Base-by-base conservation (phyloP, 2,797 vertebrate species). In the Rhyacichthys aspro region DNA sequence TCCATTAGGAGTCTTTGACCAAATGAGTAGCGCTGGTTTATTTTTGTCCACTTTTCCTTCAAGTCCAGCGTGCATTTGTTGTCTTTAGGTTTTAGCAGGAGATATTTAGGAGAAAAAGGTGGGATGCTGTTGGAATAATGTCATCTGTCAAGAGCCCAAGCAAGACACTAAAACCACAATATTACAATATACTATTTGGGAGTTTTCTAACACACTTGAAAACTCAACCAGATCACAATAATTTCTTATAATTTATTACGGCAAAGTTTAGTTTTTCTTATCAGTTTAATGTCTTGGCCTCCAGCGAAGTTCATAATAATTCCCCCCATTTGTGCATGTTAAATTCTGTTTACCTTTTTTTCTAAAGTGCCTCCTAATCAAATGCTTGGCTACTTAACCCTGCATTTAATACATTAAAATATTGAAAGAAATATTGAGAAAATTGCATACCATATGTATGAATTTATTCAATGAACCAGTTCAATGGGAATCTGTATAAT, bases 1-100 rank as follows among this genome's bases (percentile, higher is more conserved):
- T 95, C 94, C 94, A 94, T 93, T 91, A 88, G 90, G 91, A 94
- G 91, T 94, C 91, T 92, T 95, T 95, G 95, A 96, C 95, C 95
- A 96, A 96, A 96, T 96, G 86, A 91, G 84, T 90, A 94, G 95
- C 81, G 90, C 93, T 95, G 94, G 91, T 92, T 92, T 91, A 90
- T 75, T 85, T 87, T 78, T 83, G 60, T 78, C 64, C 44, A 58
- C 90, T 91, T 91, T 88, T 59, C 89, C 49, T 9, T 45, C 61
- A 43, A 33, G 65, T 82, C 59, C 70, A 80, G 87, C 89, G 74
- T 91, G 91, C 85, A 84, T 90, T 86, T 68, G 59, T 78, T 78
- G 43, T 75, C 70, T 89, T 93, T 87, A 86, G 86, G 63, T 68
- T 77, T 80, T 74, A 68, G 75, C 74, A 84, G 83, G 81, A 86